These are phyloP conservation scores for Danaus melanippus DNA, from an alignment of 1,140 invertebrate genomes.

Conservation along the genomic window DNA sequence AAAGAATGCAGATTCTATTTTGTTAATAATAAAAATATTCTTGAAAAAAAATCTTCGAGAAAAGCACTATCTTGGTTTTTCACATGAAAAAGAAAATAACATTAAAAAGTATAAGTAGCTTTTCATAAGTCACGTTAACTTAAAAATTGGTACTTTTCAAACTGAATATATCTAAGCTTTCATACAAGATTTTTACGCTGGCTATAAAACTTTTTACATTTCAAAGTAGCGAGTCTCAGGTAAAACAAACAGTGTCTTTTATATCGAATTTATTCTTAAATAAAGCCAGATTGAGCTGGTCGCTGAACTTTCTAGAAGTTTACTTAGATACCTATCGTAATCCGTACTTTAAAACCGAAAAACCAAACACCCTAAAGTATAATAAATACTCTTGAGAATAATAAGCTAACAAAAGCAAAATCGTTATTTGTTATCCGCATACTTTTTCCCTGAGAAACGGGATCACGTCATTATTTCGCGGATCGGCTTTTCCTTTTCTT, in stretches of 20 bases:
- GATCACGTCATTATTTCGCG: slow-evolving; percentile 62
- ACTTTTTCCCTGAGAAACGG: slow-evolving; percentile 46
- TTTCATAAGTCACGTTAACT: neutral
- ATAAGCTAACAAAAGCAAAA: slow-evolving; percentile 70
- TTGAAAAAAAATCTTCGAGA: no score
- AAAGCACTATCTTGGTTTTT: slow-evolving; percentile 1
- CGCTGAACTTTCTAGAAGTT: slow-evolving; percentile 24
- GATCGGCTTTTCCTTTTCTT: slow-evolving; percentile 40
- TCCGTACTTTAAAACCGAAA: slow-evolving; percentile 26
- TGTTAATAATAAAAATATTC: no score
- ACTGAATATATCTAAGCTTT: slow-evolving; percentile 1
- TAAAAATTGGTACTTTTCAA: slow-evolving; percentile 1
- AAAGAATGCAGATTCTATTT: no score
- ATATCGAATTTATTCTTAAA: slow-evolving; percentile 19
- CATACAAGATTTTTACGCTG: neutral
- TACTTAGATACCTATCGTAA: slow-evolving; percentile 22
- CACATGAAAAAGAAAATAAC: neutral
- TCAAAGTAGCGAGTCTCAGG: slow-evolving; percentile 17
- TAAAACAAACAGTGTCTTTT: slow-evolving; percentile 19
- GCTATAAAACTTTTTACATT: slow-evolving; percentile 15
- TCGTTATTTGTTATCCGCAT: slow-evolving; percentile 65
- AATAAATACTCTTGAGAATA: slow-evolving; percentile 66
- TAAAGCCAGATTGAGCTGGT: slow-evolving; percentile 18
- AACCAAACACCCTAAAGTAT: slow-evolving; percentile 34
- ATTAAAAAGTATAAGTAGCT: no score